These are phyloP conservation scores for Brachionus plicatilis DNA, from an alignment of 1,140 invertebrate genomes.

Conservation along the genomic window DNA sequence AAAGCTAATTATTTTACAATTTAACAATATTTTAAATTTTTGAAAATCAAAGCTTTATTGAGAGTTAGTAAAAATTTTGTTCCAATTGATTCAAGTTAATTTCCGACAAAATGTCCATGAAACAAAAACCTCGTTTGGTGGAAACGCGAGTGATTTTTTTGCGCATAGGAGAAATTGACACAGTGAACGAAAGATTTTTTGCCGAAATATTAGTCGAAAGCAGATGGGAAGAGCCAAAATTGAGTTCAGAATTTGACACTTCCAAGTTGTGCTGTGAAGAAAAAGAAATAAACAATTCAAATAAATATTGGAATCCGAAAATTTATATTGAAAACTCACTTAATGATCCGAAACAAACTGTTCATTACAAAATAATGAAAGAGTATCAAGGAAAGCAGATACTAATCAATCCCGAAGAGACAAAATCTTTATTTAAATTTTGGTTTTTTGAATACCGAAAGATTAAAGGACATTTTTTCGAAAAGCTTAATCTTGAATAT, in stretches of 20 bases:
- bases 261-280: neutral
- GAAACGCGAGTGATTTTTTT: conserved; percentile 28
- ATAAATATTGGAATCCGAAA: conserved; percentile 34
- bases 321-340: conserved; percentile 41
- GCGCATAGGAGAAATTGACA: conserved; percentile 42
- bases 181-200: conserved; percentile 41
- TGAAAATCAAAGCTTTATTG: neutral
- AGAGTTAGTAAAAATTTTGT: no score
- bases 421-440: neutral
- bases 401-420: neutral
- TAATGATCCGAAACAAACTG: conserved; percentile 34
- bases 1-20: neutral
- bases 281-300: neutral
- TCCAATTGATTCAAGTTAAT: neutral
- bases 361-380: conserved; percentile 14
- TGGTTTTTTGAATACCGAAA: neutral
- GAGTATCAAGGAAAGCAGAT: neutral
- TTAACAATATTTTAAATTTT: neutral
- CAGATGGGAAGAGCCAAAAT: conserved; percentile 37
- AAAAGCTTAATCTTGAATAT: neutral
- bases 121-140: neutral
- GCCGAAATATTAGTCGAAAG: conserved; percentile 41
- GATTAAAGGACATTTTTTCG: conserved; percentile 23
- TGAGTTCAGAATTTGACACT: neutral
- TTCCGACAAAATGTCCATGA: neutral